These are phyloP conservation scores for Poecilobothrus nobilitatus DNA, from an alignment of 2,888 invertebrate species.

Conservation along the genomic window DNA sequence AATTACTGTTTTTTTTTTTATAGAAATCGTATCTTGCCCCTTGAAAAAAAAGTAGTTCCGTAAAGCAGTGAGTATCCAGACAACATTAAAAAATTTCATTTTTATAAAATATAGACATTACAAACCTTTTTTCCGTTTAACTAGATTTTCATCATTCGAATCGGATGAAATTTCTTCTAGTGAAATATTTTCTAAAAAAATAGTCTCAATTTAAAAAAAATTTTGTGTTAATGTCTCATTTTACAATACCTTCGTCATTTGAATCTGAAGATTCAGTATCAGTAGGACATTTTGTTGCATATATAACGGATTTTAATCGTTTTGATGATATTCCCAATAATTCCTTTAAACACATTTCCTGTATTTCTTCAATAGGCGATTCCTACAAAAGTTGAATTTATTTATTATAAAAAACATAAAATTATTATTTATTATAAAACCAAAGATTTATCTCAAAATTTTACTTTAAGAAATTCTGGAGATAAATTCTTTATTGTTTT, in stretches of 20 bases:
- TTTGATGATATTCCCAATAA: constrained; percentile 55
- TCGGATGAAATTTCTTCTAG: constrained; percentile 53
- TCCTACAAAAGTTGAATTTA: no score
- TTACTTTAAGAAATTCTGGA: constrained; percentile 47
- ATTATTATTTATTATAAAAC: neutral
- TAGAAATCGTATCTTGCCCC: no score
- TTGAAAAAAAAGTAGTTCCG: no score
- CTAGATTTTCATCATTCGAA: constrained; percentile 33
- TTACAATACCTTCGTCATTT: constrained; percentile 36
- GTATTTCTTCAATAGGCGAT: constrained; percentile 45
- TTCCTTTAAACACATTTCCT: constrained; percentile 54
- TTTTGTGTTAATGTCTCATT: neutral
- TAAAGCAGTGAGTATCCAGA: no score
- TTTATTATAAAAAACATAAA: neutral
- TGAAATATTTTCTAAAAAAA: constrained; percentile 49
- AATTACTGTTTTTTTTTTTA: no score
- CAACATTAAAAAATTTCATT: no score
- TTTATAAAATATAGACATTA: no score
- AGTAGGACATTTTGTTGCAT: constrained; percentile 38
- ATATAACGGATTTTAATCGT: constrained; percentile 49
- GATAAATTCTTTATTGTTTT: constrained; percentile 51
- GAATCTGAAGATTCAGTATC: constrained; percentile 44
- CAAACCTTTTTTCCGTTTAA: constrained; percentile 7
- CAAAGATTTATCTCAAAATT: neutral
- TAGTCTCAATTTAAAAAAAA: neutral